Evolutionary conservation across 2,113 vertebrate species (phyloP).

Genomic region (Corythoichthys haematopterus): DNA sequence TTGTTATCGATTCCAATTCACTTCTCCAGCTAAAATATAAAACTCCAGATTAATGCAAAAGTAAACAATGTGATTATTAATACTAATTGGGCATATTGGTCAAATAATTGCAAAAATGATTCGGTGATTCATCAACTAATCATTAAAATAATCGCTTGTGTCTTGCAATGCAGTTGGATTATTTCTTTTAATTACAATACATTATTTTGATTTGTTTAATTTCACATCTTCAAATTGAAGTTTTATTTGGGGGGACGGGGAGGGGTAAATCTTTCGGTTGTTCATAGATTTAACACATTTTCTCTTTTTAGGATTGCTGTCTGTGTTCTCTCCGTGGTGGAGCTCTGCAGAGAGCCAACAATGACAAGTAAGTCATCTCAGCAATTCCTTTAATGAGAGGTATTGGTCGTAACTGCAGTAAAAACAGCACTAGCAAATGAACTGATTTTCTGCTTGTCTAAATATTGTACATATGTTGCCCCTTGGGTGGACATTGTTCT

Average conservation of each 20-base stretch:
- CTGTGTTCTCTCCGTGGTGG: constrained; percentile 92
- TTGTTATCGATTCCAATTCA: too few species aligned
- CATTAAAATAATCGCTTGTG: constrained; percentile 2
- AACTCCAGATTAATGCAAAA: too few species aligned
- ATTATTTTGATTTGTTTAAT: background rate
- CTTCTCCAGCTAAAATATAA: too few species aligned
- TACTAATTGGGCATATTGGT: too few species aligned
- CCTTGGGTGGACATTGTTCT: constrained; percentile 1
- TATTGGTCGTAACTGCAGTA: background rate
- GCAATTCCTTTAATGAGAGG: background rate
- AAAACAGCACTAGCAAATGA: background rate
- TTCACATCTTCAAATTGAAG: background rate
- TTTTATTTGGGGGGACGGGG: background rate
- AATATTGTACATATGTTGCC: background rate
- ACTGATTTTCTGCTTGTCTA: background rate
- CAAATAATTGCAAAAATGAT: too few species aligned
- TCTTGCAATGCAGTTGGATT: background rate
- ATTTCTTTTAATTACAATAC: background rate
- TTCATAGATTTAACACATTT: background rate
- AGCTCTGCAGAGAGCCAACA: constrained; percentile 91
- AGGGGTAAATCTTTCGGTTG: background rate
- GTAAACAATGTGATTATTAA: too few species aligned
- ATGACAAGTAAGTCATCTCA: constrained; percentile 83
- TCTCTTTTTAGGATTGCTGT: constrained; percentile 84
- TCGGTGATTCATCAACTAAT: too few species aligned